Evolutionary conservation across 2,113 vertebrate species (phyloP), one percentile per base, ranked within the genome.

Genomic region (Lagenorhynchus albirostris): DNA sequence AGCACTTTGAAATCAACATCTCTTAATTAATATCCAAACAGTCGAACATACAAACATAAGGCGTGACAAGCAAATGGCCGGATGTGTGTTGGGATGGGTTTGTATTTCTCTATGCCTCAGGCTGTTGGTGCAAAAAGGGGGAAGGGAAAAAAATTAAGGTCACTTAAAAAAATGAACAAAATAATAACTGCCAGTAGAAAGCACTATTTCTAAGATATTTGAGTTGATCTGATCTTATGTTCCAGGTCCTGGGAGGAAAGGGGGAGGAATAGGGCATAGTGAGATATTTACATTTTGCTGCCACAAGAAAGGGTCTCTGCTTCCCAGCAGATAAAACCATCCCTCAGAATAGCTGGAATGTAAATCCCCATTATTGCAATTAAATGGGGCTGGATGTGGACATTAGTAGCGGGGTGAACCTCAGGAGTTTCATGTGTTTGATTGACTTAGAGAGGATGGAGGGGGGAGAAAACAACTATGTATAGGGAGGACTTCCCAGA

Each of bases 11-110:
- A 98, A 98, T 98, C 98, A 98, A 96, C 96, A 98, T 98, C 94
- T 98, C 98, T 98, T 98, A 99, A 99, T 99, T 99, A 98, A 98
- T 98, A 98, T 98, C 79, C 74, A 94, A 97, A 98, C 68, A 98
- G 88, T 96, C 71, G 96, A 97, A 98, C 98, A 97, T 1, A 13
- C 91, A 89, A 62, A 95, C 80, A 86, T 93, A 96, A 74, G 89
- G 17, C 94, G 82, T 65, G 89, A 94, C 41, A 96, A 97, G 97
- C 81, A 53, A 96, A 85, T 88, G 85, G 65, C 67, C 79, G 15
- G 38, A 33, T 95, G 58, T 80, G 15, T 55, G 89, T 81, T 33
- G 65, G 77, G 89, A 53, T 44, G 79, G n/a, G 36, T 88, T 85
- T 89, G 41, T 91, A 10, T 91, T 94, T 98, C 88, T 7, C 29